phyloP scores from a whole-genome alignment of 2,888 invertebrate species.

The Tyria jacobaeae region DNA sequence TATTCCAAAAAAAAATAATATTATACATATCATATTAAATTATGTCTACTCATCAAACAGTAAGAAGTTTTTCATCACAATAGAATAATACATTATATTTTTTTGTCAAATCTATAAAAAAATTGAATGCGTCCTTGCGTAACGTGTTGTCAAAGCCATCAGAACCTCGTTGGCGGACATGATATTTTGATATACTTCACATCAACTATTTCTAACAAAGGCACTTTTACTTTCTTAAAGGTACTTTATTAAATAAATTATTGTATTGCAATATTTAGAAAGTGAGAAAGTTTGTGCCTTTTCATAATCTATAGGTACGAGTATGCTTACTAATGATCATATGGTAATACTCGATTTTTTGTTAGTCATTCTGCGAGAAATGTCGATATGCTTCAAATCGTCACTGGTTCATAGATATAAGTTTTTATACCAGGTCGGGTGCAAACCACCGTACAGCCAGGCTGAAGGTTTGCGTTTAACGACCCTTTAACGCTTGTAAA shows the following conservation, averaged over 20 bases:
- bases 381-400: neutral
- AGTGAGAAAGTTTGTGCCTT: conserved; percentile 33
- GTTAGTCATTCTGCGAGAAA: neutral
- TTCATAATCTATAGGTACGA: neutral
- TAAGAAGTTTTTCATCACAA: no score
- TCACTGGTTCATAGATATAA: no score
- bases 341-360: conserved; percentile 17
- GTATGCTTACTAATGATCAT: conserved; percentile 26
- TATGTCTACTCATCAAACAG: no score
- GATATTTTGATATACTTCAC: conserved; percentile 24
- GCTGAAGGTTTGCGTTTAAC: no score
- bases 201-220: conserved; percentile 22
- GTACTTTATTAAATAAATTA: conserved; percentile 32
- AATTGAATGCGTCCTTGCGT: neutral
- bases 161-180: conserved; percentile 5
- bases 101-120: neutral
- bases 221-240: conserved; percentile 43
- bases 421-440: no score
- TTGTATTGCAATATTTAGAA: conserved; percentile 46
- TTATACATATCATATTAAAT: no score
- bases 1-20: no score
- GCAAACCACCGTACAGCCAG: no score
- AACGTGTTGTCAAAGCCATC: conserved; percentile 3
- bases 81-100: no score
- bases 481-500: no score